Conservation (phyloP, 2,888 invertebrate genomes). For the Liodrosophila aerea region DNA sequence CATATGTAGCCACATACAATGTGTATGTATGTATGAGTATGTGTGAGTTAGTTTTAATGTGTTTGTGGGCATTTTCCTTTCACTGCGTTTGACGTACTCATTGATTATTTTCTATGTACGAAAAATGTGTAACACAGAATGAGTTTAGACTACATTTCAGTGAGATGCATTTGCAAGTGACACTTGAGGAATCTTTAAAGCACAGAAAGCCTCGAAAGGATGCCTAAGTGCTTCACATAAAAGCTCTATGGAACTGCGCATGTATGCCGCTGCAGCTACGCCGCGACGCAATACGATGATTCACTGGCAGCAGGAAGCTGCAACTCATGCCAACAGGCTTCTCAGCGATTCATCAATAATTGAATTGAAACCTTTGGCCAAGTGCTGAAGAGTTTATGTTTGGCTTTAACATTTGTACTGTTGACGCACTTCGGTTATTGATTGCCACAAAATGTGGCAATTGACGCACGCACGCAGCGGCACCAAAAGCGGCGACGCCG, state of each 20-base stretch:
- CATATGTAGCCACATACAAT: conserved; percentile 5
- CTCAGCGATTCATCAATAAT: conserved; percentile 33
- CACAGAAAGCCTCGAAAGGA: neutral
- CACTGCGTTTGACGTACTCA: conserved; percentile 32
- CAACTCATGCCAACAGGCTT: neutral
- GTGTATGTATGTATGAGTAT: conserved; percentile 13
- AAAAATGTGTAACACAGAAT: conserved; percentile 15
- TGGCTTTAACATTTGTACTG: conserved; percentile 64
- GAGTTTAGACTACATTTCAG: conserved; percentile 49
- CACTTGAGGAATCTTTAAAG: conserved; percentile 69
- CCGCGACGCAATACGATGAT: neutral
- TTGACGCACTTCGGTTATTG: conserved; percentile 74
- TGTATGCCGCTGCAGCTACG: conserved; percentile 29
- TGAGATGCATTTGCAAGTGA: conserved; percentile 35
- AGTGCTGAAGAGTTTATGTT: no score
- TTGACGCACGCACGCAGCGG: conserved; percentile 55
- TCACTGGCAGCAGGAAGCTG: neutral
- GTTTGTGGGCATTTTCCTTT: conserved; percentile 47
- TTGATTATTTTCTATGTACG: conserved; percentile 40
- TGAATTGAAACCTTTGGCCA: conserved; percentile 1
- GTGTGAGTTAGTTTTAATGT: conserved; percentile 3
- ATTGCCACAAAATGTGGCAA: conserved; percentile 76
- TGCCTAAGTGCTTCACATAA: conserved; percentile 1
- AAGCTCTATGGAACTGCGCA: conserved; percentile 51
- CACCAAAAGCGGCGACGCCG: conserved; percentile 46